These are phyloP conservation scores for Calcarius lapponicus DNA, from an alignment of 2,797 vertebrate genomes.

Conservation along the genomic window DNA sequence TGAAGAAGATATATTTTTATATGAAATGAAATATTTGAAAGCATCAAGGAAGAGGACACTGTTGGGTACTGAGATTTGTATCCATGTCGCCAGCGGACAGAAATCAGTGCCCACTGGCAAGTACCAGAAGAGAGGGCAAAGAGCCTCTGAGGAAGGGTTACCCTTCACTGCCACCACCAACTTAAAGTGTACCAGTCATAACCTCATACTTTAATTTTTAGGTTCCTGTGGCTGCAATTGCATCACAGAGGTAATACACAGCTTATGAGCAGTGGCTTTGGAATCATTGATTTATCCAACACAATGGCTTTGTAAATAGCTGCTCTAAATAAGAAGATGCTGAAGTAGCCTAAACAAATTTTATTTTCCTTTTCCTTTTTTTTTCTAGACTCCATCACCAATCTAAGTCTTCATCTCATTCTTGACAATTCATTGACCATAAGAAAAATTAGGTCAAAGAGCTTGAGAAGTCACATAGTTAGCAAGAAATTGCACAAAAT, in stretches of 20 bases:
- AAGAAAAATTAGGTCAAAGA: not conserved
- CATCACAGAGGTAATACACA: not conserved
- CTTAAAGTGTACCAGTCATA: not conserved
- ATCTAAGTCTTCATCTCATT: not conserved
- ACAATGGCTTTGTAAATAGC: not conserved
- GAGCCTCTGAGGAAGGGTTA: not conserved
- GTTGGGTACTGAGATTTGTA: not conserved
- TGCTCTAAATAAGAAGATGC: not conserved
- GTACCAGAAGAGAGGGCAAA: not conserved
- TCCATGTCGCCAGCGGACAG: not conserved
- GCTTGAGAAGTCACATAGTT: not conserved
- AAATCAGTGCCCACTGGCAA: not conserved
- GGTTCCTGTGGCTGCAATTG: not conserved
- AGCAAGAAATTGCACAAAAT: not conserved
- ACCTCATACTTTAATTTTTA: not conserved
- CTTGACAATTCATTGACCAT: not conserved
- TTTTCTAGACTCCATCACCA: not conserved
- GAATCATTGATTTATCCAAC: not conserved
- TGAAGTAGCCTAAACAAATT: not conserved
- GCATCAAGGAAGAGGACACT: not conserved
- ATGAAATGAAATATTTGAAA: not conserved
- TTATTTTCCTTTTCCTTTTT: not conserved
- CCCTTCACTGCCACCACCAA: not conserved
- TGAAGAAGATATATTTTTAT: not conserved
- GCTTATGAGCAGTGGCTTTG: not conserved